Conservation (phyloP, 2,113 vertebrate species). For the Scopus umbretta region DNA sequence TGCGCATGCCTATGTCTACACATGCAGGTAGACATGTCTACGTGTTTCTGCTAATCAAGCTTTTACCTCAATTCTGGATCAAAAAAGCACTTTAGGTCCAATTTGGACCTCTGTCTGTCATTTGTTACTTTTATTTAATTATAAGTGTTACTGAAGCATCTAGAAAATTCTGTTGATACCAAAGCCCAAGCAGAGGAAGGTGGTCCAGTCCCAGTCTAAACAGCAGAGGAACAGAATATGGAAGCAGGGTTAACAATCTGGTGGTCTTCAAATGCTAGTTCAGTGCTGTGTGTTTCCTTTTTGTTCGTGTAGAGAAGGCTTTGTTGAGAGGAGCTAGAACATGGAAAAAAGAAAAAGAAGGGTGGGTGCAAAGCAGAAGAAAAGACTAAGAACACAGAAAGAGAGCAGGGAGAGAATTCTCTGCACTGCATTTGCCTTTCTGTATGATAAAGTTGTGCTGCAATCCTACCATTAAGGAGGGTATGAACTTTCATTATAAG, state of each 20-base stretch:
- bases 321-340: background rate
- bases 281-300: background rate
- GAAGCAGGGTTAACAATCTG: background rate
- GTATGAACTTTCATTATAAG: background rate
- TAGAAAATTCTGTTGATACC: background rate
- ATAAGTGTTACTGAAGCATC: background rate
- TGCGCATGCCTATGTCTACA: background rate
- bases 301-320: background rate
- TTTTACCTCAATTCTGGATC: background rate
- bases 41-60: background rate
- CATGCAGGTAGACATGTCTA: no score
- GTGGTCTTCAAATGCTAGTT: background rate
- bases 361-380: background rate
- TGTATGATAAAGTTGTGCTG: background rate
- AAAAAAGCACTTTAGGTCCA: background rate
- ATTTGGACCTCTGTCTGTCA: background rate
- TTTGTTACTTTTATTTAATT: background rate
- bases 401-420: background rate
- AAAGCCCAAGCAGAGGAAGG: background rate
- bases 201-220: background rate
- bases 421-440: background rate
- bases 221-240: background rate
- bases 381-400: background rate
- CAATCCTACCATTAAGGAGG: background rate
- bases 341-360: background rate